Conservation (phyloP, 2,797 vertebrate genomes). For the Lagodon rhomboides region DNA sequence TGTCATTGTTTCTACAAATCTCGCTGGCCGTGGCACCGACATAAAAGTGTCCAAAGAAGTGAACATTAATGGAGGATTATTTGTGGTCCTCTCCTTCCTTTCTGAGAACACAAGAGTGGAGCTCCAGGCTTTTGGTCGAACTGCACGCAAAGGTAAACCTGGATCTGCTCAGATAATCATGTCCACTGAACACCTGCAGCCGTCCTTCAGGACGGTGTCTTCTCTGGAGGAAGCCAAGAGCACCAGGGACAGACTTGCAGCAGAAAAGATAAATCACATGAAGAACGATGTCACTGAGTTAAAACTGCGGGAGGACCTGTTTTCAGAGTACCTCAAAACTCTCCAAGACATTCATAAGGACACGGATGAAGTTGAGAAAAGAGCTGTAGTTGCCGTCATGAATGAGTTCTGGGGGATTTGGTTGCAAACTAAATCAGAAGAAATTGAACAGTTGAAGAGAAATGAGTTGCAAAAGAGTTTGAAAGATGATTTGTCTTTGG, state of each 20-base stretch:
- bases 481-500: slow-evolving; percentile 26
- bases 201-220: slow-evolving; percentile 13
- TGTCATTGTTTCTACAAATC: slow-evolving; percentile 74
- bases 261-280: slow-evolving; percentile 30
- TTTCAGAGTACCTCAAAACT: slow-evolving; percentile 48
- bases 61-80: slow-evolving; percentile 64
- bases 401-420: slow-evolving; percentile 70
- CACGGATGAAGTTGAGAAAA: slow-evolving; percentile 32
- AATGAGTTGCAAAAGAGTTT: slow-evolving; percentile 26
- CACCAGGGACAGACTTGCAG: slow-evolving; percentile 23
- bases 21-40: slow-evolving; percentile 58
- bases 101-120: slow-evolving; percentile 66
- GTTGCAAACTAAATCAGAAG: slow-evolving; percentile 54
- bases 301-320: slow-evolving; percentile 44
- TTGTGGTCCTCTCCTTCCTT: slow-evolving; percentile 65
- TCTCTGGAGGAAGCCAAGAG: slow-evolving; percentile 46
- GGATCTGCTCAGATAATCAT: slow-evolving; percentile 50
- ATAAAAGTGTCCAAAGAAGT: slow-evolving; percentile 70
- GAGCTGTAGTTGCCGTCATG: slow-evolving; percentile 54
- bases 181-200: slow-evolving; percentile 27
- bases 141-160: slow-evolving; percentile 51
- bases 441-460: slow-evolving; percentile 37
- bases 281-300: slow-evolving; percentile 43
- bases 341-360: slow-evolving; percentile 37
- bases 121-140: slow-evolving; percentile 62